A percentile compares a stretch with the other conserved stretches of the same genome.
Evolutionary conservation across 2,888 invertebrate species (phyloP).

Genomic region (Dicycla oo): DNA sequence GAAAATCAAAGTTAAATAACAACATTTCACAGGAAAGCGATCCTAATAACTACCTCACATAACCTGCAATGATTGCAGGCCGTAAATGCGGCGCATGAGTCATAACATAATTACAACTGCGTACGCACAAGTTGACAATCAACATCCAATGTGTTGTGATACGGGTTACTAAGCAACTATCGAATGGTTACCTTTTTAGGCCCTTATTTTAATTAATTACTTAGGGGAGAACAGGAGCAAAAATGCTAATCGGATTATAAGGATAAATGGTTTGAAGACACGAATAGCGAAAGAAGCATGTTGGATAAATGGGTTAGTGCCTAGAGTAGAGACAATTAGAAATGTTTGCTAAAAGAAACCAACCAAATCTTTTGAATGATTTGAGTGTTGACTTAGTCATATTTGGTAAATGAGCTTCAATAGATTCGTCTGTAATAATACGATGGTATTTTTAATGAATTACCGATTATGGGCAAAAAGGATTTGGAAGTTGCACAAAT

Average conservation of each 20-base stretch:
- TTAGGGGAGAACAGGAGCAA: constrained; percentile 14
- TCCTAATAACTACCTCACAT: constrained; percentile 15
- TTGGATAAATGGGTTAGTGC: not conserved
- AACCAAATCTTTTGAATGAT: not conserved
- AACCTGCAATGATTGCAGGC: constrained; percentile 23
- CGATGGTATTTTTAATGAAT: constrained; percentile 32
- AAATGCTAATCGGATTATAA: constrained; percentile 5
- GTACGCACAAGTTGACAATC: constrained; percentile 16
- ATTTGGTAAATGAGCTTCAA: constrained; percentile 43
- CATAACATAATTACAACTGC: constrained; percentile 29
- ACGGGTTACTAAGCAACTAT: constrained; percentile 67
- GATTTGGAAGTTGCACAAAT: constrained; percentile 31
- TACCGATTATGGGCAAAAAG: not conserved
- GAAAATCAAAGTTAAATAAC: constrained; percentile 11
- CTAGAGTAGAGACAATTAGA: not conserved
- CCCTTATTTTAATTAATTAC: constrained; percentile 22
- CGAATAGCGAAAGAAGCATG: not conserved
- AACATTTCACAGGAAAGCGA: constrained; percentile 15
- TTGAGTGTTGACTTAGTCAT: constrained; percentile 9
- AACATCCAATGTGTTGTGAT: constrained; percentile 40
- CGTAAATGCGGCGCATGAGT: constrained; percentile 17
- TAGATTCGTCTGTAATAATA: constrained; percentile 13
- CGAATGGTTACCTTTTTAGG: constrained; percentile 51
- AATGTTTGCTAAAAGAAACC: not conserved
- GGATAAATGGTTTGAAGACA: constrained; percentile 21